phyloP scores from a whole-genome alignment of 1,140 invertebrate genomes.

The Heliothis subflexa region DNA sequence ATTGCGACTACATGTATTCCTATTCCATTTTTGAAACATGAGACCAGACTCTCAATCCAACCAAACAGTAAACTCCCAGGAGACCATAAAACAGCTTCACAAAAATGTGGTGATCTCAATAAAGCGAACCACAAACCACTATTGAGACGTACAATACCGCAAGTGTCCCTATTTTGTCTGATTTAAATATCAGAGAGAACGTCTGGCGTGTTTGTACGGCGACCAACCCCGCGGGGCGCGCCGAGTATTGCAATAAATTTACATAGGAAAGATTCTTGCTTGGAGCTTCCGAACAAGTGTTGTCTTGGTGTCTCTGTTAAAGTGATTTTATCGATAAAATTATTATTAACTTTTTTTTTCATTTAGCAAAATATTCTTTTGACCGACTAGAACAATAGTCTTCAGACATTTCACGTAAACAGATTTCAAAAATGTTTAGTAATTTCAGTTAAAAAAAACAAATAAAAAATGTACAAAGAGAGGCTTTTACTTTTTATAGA shows the following conservation, averaged over 20 bases:
- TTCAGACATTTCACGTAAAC: neutral
- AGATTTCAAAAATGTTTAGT: neutral
- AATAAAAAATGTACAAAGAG: neutral
- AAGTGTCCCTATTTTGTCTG: slow-evolving; percentile 42
- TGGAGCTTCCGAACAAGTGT: neutral
- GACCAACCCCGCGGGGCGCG: neutral
- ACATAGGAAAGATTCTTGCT: slow-evolving; percentile 30
- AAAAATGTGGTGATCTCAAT: slow-evolving; percentile 21
- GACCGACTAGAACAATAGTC: too few relatives aligned
- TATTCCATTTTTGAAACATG: neutral
- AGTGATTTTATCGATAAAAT: neutral
- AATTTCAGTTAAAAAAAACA: neutral
- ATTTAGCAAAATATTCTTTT: too few relatives aligned
- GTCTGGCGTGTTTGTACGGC: slow-evolving; percentile 1
- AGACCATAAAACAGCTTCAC: slow-evolving; percentile 2
- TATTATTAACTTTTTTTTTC: neutral
- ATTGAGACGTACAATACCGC: slow-evolving; percentile 35
- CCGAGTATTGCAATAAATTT: slow-evolving; percentile 30
- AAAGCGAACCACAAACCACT: slow-evolving; percentile 24
- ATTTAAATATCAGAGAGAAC: slow-evolving; percentile 37
- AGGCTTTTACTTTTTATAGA: neutral
- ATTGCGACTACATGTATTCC: neutral
- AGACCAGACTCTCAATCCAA: neutral
- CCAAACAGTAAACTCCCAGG: neutral
- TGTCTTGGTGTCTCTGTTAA: neutral